Evolutionary conservation across 2,888 invertebrate species (phyloP).

Genomic region (Sericinus montela): DNA sequence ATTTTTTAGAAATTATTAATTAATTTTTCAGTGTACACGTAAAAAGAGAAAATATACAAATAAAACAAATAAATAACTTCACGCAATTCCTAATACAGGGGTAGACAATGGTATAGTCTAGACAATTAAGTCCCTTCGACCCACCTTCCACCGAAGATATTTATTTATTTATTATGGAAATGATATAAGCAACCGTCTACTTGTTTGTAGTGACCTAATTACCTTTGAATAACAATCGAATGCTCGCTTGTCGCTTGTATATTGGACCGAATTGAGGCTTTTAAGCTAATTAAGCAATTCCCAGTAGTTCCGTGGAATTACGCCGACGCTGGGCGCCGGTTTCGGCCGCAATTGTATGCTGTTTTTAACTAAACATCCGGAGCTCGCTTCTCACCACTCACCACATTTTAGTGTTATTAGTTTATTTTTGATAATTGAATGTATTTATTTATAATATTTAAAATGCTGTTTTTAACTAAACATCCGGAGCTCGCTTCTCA

Average conservation of each 20-base stretch:
- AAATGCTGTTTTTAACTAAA: slow-evolving; percentile 23
- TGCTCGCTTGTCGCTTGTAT: slow-evolving; percentile 4
- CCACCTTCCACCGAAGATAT: no score
- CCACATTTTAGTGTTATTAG: slow-evolving; percentile 10
- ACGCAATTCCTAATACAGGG: no score
- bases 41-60: no score
- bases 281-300: slow-evolving; percentile 46
- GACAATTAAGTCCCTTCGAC: no score
- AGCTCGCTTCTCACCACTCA: background rate
- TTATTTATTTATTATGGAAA: no score
- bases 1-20: no score
- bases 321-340: slow-evolving; percentile 23
- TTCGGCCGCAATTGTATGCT: slow-evolving; percentile 33
- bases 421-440: background rate
- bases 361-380: slow-evolving; percentile 8
- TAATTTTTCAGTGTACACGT: no score
- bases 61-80: no score
- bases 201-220: background rate
- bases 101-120: no score
- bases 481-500: background rate
- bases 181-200: no score
- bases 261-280: slow-evolving; percentile 30
- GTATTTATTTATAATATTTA: no score
- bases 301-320: slow-evolving; percentile 32
- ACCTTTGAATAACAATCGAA: background rate